Evolutionary conservation across 2,888 invertebrate species (phyloP).

Genomic region (Oscheius sp.): DNA sequence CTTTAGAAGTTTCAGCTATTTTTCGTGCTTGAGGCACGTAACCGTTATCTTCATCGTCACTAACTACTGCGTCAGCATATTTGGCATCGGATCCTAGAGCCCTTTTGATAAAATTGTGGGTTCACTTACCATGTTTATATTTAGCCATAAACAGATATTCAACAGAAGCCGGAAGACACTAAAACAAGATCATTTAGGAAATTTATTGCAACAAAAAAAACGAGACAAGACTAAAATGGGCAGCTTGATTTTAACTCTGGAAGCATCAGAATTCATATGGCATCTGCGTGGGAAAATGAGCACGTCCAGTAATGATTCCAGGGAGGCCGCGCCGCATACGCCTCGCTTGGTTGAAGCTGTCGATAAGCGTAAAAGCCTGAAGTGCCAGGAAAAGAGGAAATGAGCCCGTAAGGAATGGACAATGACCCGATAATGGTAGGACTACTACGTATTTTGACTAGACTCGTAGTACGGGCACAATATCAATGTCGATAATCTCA

Average conservation of each 20-base stretch:
- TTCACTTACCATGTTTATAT: slow-evolving; percentile 56
- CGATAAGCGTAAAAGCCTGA: slow-evolving; percentile 34
- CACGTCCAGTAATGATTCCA: slow-evolving; percentile 32
- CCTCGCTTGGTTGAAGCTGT: slow-evolving; percentile 26
- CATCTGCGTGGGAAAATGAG: slow-evolving; percentile 25
- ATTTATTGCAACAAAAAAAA: not conserved
- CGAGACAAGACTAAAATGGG: slow-evolving; percentile 7
- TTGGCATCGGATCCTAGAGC: slow-evolving; percentile 62
- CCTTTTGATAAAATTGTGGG: not conserved
- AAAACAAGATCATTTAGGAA: no score
- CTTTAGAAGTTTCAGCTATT: slow-evolving; percentile 57
- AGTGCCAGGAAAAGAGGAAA: not conserved
- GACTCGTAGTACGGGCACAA: slow-evolving; percentile 17
- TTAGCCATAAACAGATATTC: slow-evolving; percentile 47
- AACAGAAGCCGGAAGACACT: no score
- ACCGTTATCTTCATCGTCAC: slow-evolving; percentile 56
- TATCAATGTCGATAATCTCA: slow-evolving; percentile 70
- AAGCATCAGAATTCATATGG: slow-evolving; percentile 15
- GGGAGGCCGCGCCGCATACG: slow-evolving; percentile 33
- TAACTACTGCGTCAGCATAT: slow-evolving; percentile 57
- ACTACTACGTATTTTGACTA: slow-evolving; percentile 18
- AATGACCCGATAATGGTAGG: slow-evolving; percentile 9
- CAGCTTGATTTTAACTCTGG: not conserved
- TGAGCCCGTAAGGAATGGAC: slow-evolving; percentile 6
- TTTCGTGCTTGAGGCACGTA: slow-evolving; percentile 45